Base-by-base conservation (phyloP, 2,797 vertebrate species). In the Tympanoctomys barrerae region DNA sequence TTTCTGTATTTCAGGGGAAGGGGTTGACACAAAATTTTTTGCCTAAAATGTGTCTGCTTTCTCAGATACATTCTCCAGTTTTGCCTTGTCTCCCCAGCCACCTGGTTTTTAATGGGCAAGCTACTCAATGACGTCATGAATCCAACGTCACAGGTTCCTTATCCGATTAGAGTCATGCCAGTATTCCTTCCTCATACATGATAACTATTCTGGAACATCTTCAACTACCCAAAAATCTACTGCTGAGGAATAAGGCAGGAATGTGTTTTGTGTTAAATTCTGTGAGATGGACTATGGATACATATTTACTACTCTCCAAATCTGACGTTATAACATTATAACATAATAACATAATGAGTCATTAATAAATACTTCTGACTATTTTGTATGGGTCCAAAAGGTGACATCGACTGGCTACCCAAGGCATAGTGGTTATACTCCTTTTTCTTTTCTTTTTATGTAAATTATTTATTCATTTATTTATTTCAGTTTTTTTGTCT, bases 211-310 rank as follows among this genome's bases (percentile, higher is more conserved):
- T 59, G 49, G 16, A 64, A 87, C n/a, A 94, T 26, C 6, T 11
- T 82, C 68, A 33, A 57, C 70, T 66, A 78, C 11, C 59, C 57
- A 87, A 64, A 64, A 11, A 5, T 79, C 33, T 80, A 33, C 70
- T 1, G 10, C 62, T 12, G 31, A 88, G 26, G 26, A n/a, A 87
- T 46, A 80, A 77, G 7, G 8, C 2, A 1, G n/a, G 10, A 79
- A n/a, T 73, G 12, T n/a, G 21, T 31, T 85, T 93, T 79, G 36
- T 75, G 54, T 93, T 79, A 49, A 24, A 59, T 82, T 79, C 89
- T 89, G 62, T 83, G 57, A 73, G 14, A 36, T 12, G 88, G 26
- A 57, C n/a, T 80, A 70, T 61, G 31, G 19, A 46, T n/a, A 3
- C 39, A 12, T 77, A 46, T 39, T 52, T 77, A 64, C 36, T 46